Conservation (phyloP, 1,140 invertebrate species). For the Leucophenga varia region DNA sequence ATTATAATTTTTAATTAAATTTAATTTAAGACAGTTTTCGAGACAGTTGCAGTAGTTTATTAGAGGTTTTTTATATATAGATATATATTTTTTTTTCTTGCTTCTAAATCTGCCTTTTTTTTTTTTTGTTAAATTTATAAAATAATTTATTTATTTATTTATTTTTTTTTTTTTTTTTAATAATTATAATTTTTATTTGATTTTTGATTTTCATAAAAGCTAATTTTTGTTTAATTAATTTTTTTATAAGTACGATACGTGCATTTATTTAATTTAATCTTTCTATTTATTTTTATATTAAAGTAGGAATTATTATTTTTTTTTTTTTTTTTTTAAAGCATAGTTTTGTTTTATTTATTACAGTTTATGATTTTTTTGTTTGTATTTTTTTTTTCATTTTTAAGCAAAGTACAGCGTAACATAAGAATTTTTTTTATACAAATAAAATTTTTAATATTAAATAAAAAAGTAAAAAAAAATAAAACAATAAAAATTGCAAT, state of each 20-base stretch:
- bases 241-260: constrained; percentile 20
- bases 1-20: no score
- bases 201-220: not conserved
- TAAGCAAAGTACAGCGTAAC: constrained; percentile 23
- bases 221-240: not conserved
- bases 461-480: constrained; percentile 16
- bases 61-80: no score
- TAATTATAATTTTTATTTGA: no score
- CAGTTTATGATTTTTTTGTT: constrained; percentile 1
- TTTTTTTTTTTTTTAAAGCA: constrained; percentile 11
- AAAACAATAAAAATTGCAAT: not conserved
- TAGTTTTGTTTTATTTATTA: constrained; percentile 15
- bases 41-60: no score
- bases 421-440: constrained; percentile 3
- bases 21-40: no score
- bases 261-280: constrained; percentile 1
- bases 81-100: no score
- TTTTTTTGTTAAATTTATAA: no score
- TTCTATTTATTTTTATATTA: not conserved
- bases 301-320: not conserved
- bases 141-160: not conserved
- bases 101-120: no score
- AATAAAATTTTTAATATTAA: constrained; percentile 11
- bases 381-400: not conserved
- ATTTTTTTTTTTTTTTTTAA: not conserved